Evolutionary conservation across 2,113 vertebrate species (phyloP).

Genomic region (Prietella phreatophila): DNA sequence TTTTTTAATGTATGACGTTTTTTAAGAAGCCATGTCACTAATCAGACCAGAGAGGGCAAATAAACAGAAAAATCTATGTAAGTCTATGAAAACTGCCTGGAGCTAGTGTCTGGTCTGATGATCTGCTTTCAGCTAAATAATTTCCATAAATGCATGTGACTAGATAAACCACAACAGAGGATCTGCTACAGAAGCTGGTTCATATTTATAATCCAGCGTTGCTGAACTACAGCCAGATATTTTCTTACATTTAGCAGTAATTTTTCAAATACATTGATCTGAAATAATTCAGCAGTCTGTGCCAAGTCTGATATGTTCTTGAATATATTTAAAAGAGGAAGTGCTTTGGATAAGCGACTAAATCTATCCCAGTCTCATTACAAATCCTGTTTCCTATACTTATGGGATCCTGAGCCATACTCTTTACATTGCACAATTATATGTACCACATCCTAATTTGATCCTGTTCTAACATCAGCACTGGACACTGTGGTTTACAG

Average conservation of each 20-base stretch:
- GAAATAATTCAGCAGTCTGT: neutral
- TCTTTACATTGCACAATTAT: neutral
- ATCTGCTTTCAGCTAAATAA: neutral
- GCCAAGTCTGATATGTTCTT: neutral
- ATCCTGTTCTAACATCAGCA: neutral
- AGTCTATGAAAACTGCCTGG: neutral
- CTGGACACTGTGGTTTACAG: slow-evolving; percentile 5
- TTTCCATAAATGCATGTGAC: neutral
- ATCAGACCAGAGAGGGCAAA: neutral
- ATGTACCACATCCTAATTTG: neutral
- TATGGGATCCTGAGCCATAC: neutral
- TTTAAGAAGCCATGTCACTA: neutral
- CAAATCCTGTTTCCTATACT: neutral
- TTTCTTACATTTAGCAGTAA: neutral
- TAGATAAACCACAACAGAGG: neutral
- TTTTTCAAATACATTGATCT: neutral
- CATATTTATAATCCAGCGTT: neutral
- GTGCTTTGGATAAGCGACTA: neutral
- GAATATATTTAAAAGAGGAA: neutral
- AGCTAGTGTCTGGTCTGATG: neutral
- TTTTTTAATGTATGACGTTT: too few relatives aligned
- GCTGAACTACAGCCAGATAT: neutral
- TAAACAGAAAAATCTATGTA: neutral
- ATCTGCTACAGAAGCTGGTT: neutral
- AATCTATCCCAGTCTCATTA: neutral